phyloP scores from a whole-genome alignment of 2,113 vertebrate species.

The Hydropotes inermis region DNA sequence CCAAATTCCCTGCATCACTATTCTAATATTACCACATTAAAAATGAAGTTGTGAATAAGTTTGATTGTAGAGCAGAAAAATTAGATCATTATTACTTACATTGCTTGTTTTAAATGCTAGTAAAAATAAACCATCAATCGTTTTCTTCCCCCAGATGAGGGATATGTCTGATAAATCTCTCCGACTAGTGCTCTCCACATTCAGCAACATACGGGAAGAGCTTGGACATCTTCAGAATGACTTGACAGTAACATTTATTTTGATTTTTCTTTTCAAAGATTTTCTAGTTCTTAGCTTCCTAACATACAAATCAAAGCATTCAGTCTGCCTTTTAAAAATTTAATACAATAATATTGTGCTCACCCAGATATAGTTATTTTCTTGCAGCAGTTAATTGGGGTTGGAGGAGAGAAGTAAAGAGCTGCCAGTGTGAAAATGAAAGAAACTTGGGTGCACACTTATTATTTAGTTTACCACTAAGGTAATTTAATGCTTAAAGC shows the following conservation, averaged over 20 bases:
- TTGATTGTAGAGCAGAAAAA: slow-evolving; percentile 1
- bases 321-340: not conserved
- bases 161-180: slow-evolving; percentile 92
- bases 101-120: not conserved
- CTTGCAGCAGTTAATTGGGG: not conserved
- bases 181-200: slow-evolving; percentile 92
- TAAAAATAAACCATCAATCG: not conserved
- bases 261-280: slow-evolving; percentile 24
- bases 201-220: slow-evolving; percentile 93
- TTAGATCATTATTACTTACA: not conserved
- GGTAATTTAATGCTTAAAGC: slow-evolving; percentile 19
- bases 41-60: slow-evolving; percentile 23
- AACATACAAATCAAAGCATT: slow-evolving; percentile 6
- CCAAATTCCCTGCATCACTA: not conserved
- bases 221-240: slow-evolving; percentile 93
- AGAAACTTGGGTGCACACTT: not conserved
- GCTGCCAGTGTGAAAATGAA: not conserved
- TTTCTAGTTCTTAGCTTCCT: not conserved
- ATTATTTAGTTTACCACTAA: slow-evolving; percentile 30
- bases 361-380: not conserved
- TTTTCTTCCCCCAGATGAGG: slow-evolving; percentile 85
- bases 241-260: slow-evolving; percentile 84
- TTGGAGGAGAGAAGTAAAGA: not conserved
- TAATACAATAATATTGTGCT: not conserved
- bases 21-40: not conserved